Evolutionary conservation across 2,888 invertebrate genomes (phyloP).

Genomic region (Polyommatus icarus): DNA sequence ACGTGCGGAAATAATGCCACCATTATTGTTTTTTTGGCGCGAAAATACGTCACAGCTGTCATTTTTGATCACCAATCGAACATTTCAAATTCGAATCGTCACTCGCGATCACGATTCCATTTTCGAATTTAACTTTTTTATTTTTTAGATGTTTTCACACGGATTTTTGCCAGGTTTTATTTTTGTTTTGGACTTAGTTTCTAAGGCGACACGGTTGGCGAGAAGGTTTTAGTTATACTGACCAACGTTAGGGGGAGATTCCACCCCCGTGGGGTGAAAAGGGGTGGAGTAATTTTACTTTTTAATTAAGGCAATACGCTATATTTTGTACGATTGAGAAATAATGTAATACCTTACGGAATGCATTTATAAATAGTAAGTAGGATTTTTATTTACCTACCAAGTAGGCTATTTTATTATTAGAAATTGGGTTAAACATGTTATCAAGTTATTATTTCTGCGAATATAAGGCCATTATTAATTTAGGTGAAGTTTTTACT

Average conservation of each 20-base stretch:
- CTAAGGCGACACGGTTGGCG: constrained; percentile 71
- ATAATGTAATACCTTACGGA: constrained; percentile 4
- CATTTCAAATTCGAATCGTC: constrained; percentile 34
- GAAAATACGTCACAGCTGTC: constrained; percentile 61
- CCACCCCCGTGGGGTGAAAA: constrained; percentile 60
- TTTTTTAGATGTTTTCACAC: constrained; percentile 23
- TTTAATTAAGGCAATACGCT: constrained; percentile 75
- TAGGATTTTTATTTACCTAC: neutral
- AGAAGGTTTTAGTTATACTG: constrained; percentile 70
- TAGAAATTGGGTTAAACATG: constrained; percentile 9
- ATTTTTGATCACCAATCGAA: constrained; percentile 52
- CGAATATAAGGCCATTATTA: neutral
- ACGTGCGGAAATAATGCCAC: constrained; percentile 59
- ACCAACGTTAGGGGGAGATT: constrained; percentile 65
- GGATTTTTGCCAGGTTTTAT: constrained; percentile 57
- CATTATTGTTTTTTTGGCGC: constrained; percentile 73
- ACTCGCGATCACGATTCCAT: constrained; percentile 26
- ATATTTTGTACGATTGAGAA: constrained; percentile 46
- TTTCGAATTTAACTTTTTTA: constrained; percentile 25
- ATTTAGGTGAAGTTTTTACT: no score
- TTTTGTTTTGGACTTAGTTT: constrained; percentile 75
- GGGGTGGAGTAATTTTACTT: constrained; percentile 75
- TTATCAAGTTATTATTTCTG: constrained; percentile 7
- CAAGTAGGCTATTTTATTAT: neutral
- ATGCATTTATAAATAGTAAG: constrained; percentile 28